Percentiles rank a stretch among this genome's conserved stretches.
These are phyloP conservation scores for Urocitellus parryii DNA, from an alignment of 2,113 vertebrate species.

Conservation along the genomic window DNA sequence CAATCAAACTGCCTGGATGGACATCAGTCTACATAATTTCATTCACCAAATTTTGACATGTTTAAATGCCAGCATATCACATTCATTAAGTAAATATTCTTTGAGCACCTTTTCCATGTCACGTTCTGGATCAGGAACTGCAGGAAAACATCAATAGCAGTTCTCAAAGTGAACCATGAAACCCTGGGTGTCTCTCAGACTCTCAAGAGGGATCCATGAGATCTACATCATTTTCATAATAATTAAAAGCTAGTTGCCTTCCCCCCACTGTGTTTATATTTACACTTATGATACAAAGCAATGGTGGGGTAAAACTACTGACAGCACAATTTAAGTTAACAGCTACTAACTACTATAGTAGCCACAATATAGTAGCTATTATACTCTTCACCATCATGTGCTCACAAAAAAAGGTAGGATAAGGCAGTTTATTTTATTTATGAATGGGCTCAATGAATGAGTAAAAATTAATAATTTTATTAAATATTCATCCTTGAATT, in stretches of 20 bases:
- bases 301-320: neutral
- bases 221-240: neutral
- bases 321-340: neutral
- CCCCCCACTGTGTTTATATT: neutral
- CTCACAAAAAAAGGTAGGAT: neutral
- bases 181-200: neutral
- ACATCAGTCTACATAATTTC: conserved; percentile 27
- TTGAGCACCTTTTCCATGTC: conserved; percentile 25
- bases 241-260: neutral
- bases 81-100: conserved; percentile 24
- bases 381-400: neutral
- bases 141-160: neutral
- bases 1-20: neutral
- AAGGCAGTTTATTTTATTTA: neutral
- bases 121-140: neutral
- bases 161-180: neutral
- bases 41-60: conserved; percentile 36
- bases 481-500: conserved; percentile 14
- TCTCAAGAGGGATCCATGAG: neutral
- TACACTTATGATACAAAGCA: neutral
- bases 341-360: neutral
- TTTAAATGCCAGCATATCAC: conserved; percentile 38
- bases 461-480: conserved; percentile 1
- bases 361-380: neutral
- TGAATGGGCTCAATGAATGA: neutral